These are phyloP conservation scores for Rhadinocentrus ornatus DNA, from an alignment of 2,797 vertebrate species.

Conservation along the genomic window DNA sequence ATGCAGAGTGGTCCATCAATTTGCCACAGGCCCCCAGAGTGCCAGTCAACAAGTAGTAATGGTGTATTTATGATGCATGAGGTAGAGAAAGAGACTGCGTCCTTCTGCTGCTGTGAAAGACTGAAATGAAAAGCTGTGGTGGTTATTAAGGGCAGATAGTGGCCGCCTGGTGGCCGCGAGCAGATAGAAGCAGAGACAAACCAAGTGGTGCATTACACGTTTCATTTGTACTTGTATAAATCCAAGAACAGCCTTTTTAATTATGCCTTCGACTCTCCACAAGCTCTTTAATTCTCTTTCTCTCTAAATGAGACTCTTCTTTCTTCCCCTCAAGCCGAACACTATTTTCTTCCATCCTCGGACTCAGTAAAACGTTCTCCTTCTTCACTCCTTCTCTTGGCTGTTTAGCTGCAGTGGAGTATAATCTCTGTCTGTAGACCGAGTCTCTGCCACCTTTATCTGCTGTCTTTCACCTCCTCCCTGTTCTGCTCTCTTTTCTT, in stretches of 20 bases:
- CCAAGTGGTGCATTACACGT: slow-evolving; percentile 38
- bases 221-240: slow-evolving; percentile 56
- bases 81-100: slow-evolving; percentile 15
- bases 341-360: slow-evolving; percentile 33
- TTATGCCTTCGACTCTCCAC: slow-evolving; percentile 39
- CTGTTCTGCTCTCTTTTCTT: slow-evolving; percentile 12
- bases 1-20: slow-evolving; percentile 56
- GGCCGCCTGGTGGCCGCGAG: slow-evolving; percentile 34
- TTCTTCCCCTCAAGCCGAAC: slow-evolving; percentile 46
- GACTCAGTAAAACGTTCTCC: slow-evolving; percentile 27
- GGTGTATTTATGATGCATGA: slow-evolving; percentile 69
- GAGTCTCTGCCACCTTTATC: slow-evolving; percentile 34
- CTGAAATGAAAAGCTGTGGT: slow-evolving; percentile 55
- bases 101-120: slow-evolving; percentile 39
- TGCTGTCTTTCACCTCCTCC: slow-evolving; percentile 41
- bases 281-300: slow-evolving; percentile 42
- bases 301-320: slow-evolving; percentile 23
- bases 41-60: slow-evolving; percentile 71
- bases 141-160: slow-evolving; percentile 46
- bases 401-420: slow-evolving; percentile 36
- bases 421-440: slow-evolving; percentile 38
- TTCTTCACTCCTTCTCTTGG: slow-evolving; percentile 33
- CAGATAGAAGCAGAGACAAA: slow-evolving; percentile 14
- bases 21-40: slow-evolving; percentile 42
- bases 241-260: slow-evolving; percentile 51